Conservation (phyloP, 2,888 invertebrate genomes). For the Steromphala cineraria region DNA sequence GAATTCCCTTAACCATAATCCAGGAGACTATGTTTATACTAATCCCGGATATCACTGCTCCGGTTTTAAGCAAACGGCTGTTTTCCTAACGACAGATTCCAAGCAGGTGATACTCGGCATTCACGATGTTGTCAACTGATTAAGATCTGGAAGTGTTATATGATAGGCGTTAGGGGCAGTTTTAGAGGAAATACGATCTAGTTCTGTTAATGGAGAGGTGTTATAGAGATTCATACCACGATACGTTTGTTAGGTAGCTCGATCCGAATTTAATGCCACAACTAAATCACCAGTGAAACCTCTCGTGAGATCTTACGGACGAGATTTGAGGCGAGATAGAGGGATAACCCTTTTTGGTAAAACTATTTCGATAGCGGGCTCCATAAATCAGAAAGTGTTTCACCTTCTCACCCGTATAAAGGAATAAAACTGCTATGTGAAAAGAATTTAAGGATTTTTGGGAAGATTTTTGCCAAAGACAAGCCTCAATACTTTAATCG, state of each 20-base stretch:
- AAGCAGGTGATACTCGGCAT: conserved; percentile 5
- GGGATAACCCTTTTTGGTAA: neutral
- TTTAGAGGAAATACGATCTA: conserved; percentile 11
- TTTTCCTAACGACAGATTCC: neutral
- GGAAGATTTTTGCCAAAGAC: too few relatives aligned
- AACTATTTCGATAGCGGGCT: neutral
- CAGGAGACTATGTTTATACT: neutral
- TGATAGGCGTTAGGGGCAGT: conserved; percentile 17
- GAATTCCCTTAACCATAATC: neutral
- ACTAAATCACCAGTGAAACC: conserved; percentile 7
- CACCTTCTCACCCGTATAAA: conserved; percentile 3
- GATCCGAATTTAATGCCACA: neutral
- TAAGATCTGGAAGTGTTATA: neutral
- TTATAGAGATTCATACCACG: neutral
- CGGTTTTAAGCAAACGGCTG: neutral
- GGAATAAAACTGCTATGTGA: neutral
- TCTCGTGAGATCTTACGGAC: neutral
- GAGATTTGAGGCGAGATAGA: neutral
- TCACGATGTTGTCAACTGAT: conserved; percentile 19
- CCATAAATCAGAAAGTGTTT: conserved; percentile 12
- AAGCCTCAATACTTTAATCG: too few relatives aligned
- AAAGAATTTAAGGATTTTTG: too few relatives aligned
- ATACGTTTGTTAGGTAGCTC: neutral
- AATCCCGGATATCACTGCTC: neutral
- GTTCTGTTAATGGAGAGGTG: conserved; percentile 6